A percentile compares a stretch with the other conserved stretches of the same genome.
Evolutionary conservation across 2,797 vertebrate species (phyloP).

Genomic region (Gymnothorax javanicus): DNA sequence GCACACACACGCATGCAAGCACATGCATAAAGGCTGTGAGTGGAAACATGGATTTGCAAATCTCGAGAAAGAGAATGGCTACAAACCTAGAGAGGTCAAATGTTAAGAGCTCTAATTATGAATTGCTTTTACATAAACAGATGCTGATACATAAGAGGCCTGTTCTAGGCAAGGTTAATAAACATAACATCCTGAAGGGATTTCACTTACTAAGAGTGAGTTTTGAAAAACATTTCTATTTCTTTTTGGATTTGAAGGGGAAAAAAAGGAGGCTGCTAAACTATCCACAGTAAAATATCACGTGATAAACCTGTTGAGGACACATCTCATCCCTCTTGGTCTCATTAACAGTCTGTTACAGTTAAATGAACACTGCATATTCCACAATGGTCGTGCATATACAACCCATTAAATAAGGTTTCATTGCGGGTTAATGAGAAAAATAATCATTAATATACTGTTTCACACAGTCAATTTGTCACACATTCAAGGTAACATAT

Average conservation of each 20-base stretch:
- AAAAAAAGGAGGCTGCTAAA: background rate
- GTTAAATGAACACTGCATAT: background rate
- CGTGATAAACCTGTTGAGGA: background rate
- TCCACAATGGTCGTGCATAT: background rate
- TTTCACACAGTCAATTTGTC: background rate
- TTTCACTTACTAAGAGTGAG: background rate
- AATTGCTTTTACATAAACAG: background rate
- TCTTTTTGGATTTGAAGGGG: background rate
- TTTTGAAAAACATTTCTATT: background rate
- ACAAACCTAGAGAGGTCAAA: background rate
- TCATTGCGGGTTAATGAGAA: background rate
- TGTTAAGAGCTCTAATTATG: slow-evolving; percentile 7
- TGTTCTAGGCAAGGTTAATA: background rate
- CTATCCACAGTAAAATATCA: background rate
- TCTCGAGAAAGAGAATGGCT: background rate
- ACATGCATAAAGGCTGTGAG: background rate
- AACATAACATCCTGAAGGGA: background rate
- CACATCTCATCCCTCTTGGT: background rate
- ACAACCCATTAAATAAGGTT: background rate
- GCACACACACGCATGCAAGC: background rate
- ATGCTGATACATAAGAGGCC: background rate
- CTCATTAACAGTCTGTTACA: background rate
- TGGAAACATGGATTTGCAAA: slow-evolving; percentile 1
- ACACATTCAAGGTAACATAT: background rate
- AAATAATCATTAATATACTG: background rate